Percentiles rank a stretch among this genome's conserved stretches.
These are phyloP conservation scores for Nothobranchius kuhntae DNA, from an alignment of 2,113 vertebrate genomes.

Conservation along the genomic window DNA sequence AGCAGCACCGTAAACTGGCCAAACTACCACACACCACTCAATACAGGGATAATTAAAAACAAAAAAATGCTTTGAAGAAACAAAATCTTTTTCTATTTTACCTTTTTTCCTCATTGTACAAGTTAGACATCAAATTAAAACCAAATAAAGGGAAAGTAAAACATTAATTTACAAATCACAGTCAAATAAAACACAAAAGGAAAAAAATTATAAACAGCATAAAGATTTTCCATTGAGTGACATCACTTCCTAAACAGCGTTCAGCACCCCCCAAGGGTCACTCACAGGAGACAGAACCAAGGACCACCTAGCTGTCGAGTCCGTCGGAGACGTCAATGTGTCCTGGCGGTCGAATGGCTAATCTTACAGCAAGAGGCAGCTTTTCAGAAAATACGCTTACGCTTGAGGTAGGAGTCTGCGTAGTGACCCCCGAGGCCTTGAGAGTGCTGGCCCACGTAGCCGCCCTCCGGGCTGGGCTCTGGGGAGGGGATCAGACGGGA, in stretches of 20 bases:
- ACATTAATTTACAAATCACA: slow-evolving; percentile 70
- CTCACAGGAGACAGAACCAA: slow-evolving; percentile 40
- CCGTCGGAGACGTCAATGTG: slow-evolving; percentile 15
- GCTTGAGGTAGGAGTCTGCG: slow-evolving; percentile 92
- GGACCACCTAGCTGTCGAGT: slow-evolving; percentile 21
- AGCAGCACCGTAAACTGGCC: slow-evolving; percentile 49
- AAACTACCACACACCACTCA: slow-evolving; percentile 55
- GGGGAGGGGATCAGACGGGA: slow-evolving; percentile 91
- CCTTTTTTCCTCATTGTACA: slow-evolving; percentile 63
- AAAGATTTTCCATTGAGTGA: slow-evolving; percentile 43
- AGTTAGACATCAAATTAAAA: slow-evolving; percentile 56
- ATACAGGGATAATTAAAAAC: slow-evolving; percentile 17
- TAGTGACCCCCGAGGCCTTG: slow-evolving; percentile 93
- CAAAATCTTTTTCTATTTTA: slow-evolving; percentile 41
- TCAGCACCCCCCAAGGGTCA: slow-evolving; percentile 57
- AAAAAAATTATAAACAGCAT: slow-evolving; percentile 15
- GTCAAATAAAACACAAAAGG: slow-evolving; percentile 61
- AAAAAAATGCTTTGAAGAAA: slow-evolving; percentile 27
- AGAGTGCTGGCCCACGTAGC: slow-evolving; percentile 92
- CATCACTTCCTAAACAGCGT: slow-evolving; percentile 39
- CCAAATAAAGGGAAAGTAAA: slow-evolving; percentile 55
- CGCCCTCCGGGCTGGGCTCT: slow-evolving; percentile 89
- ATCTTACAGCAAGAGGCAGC: background rate
- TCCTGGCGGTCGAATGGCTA: slow-evolving; percentile 29
- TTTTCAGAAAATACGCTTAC: slow-evolving; percentile 89